Percentiles rank a stretch among this genome's conserved stretches.
Conservation (phyloP, 2,888 invertebrate species). For the Prenolepis imparis region DNA sequence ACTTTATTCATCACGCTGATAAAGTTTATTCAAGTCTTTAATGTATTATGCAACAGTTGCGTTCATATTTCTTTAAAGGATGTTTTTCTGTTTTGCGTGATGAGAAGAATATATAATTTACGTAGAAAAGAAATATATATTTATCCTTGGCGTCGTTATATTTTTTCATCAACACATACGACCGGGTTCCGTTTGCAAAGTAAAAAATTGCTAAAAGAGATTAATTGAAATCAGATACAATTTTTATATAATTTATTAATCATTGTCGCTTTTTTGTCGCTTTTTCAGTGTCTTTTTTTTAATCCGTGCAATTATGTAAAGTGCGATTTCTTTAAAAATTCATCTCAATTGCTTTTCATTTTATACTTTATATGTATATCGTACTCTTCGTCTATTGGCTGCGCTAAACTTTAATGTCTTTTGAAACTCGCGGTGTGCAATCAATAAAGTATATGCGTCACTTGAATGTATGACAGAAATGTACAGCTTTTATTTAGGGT, state of each 20-base stretch:
- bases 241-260: slow-evolving; percentile 66
- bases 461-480: slow-evolving; percentile 7
- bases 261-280: slow-evolving; percentile 50
- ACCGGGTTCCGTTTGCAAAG: slow-evolving; percentile 67
- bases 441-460: slow-evolving; percentile 31
- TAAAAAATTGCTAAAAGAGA: slow-evolving; percentile 73
- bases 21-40: slow-evolving; percentile 14
- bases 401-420: slow-evolving; percentile 4
- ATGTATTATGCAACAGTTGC: slow-evolving; percentile 57
- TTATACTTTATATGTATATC: slow-evolving; percentile 2
- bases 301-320: slow-evolving; percentile 18
- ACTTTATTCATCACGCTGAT: background rate
- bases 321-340: slow-evolving; percentile 17
- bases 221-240: slow-evolving; percentile 67
- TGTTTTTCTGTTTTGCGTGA: slow-evolving; percentile 58
- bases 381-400: background rate
- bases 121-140: slow-evolving; percentile 18
- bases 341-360: background rate
- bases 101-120: slow-evolving; percentile 54
- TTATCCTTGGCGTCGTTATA: slow-evolving; percentile 61
- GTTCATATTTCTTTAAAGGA: slow-evolving; percentile 60
- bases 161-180: slow-evolving; percentile 52
- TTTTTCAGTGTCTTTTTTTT: slow-evolving; percentile 53
- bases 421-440: slow-evolving; percentile 40
- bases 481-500: slow-evolving; percentile 28